Conservation (phyloP, 2,888 invertebrate species). For the Drosophila koepferae region DNA sequence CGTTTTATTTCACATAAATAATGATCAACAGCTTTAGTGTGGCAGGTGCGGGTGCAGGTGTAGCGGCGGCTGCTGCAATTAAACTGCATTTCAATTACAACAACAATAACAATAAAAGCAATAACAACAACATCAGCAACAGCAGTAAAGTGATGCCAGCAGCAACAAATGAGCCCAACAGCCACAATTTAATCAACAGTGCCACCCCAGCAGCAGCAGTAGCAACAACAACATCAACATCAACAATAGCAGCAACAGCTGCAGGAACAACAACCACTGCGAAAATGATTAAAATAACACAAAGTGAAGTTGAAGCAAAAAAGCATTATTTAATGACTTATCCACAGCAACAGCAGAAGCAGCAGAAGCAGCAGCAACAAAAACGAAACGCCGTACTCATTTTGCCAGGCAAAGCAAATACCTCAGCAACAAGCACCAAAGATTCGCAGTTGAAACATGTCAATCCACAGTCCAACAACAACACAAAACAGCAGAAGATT, state of each 20-base stretch:
- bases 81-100: conserved; percentile 61
- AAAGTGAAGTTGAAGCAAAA: conserved; percentile 43
- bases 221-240: conserved; percentile 27
- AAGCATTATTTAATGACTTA: conserved; percentile 46
- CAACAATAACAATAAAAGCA: conserved; percentile 35
- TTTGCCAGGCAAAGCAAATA: conserved; percentile 42
- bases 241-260: conserved; percentile 21
- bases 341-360: conserved; percentile 36
- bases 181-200: conserved; percentile 37
- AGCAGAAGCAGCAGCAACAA: conserved; percentile 19
- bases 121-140: conserved; percentile 31
- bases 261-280: conserved; percentile 21
- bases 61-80: conserved; percentile 49
- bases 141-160: conserved; percentile 46
- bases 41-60: conserved; percentile 35
- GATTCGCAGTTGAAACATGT: conserved; percentile 2
- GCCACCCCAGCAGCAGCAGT: conserved; percentile 32
- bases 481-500: conserved; percentile 5
- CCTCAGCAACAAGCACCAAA: conserved; percentile 41
- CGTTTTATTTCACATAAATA: conserved; percentile 15
- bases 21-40: conserved; percentile 67
- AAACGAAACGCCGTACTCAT: conserved; percentile 34
- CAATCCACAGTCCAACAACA: conserved; percentile 31
- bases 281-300: conserved; percentile 46
- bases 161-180: conserved; percentile 57